Evolutionary conservation across 2,888 invertebrate species (phyloP).

Genomic region (Baronia brevicornis): DNA sequence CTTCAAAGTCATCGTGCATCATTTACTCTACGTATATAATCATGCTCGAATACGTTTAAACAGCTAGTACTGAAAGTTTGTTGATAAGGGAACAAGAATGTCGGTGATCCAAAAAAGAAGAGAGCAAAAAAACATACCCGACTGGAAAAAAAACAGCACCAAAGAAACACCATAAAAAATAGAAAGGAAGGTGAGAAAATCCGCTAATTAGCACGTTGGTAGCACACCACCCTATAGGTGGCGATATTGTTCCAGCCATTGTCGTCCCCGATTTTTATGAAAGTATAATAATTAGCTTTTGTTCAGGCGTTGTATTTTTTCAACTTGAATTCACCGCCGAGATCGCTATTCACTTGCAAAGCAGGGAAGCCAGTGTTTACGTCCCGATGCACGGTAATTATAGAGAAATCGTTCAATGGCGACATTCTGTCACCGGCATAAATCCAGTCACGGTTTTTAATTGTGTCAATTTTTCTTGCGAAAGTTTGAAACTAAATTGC

Average conservation of each 20-base stretch:
- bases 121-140: slow-evolving; percentile 27
- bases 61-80: no score
- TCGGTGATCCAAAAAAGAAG: slow-evolving; percentile 22
- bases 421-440: slow-evolving; percentile 40
- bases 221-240: slow-evolving; percentile 43
- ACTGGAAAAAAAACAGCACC: slow-evolving; percentile 30
- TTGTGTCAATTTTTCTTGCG: slow-evolving; percentile 31
- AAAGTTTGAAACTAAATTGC: slow-evolving; percentile 13
- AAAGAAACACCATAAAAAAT: slow-evolving; percentile 37
- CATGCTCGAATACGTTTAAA: no score
- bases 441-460: slow-evolving; percentile 56
- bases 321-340: slow-evolving; percentile 36
- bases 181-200: slow-evolving; percentile 68
- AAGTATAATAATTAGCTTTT: slow-evolving; percentile 68
- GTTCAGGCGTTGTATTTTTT: slow-evolving; percentile 60
- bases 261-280: slow-evolving; percentile 43
- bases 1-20: no score
- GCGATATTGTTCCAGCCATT: slow-evolving; percentile 45
- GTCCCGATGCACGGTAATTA: slow-evolving; percentile 58
- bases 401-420: slow-evolving; percentile 35
- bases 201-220: slow-evolving; percentile 59
- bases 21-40: no score
- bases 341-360: slow-evolving; percentile 54
- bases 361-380: slow-evolving; percentile 50
- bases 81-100: background rate